A percentile compares a stretch with the other conserved stretches of the same genome.
Evolutionary conservation across 1,140 invertebrate species (phyloP).

Genomic region (Neodiprion virginianus): DNA sequence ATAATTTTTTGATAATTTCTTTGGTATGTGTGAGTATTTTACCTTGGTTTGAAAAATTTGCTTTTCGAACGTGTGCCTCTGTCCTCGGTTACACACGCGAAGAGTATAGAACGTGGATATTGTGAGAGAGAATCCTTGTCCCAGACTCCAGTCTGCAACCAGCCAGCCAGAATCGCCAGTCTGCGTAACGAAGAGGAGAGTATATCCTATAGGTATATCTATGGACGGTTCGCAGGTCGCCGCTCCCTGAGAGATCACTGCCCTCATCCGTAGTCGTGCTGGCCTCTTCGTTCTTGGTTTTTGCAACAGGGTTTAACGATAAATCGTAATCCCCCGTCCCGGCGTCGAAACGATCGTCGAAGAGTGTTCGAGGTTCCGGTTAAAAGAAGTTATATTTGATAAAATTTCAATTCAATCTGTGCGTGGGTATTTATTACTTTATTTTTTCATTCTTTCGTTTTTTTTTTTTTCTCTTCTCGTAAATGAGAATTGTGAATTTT

Average conservation of each 20-base stretch:
- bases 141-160: neutral
- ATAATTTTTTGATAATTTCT: too few species aligned
- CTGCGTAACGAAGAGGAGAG: neutral
- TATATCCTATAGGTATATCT: slow-evolving; percentile 31
- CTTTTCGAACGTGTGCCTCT: too few species aligned
- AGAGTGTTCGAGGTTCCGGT: too few species aligned
- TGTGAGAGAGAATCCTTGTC: neutral
- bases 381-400: too few species aligned
- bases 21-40: too few species aligned
- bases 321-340: too few species aligned
- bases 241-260: slow-evolving; percentile 62
- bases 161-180: neutral
- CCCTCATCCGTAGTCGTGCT: slow-evolving; percentile 40
- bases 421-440: neutral
- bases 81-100: too few species aligned
- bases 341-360: too few species aligned
- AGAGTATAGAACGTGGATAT: neutral
- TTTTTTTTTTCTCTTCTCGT: neutral
- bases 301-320: neutral
- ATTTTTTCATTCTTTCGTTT: neutral
- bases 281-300: neutral
- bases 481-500: too few species aligned
- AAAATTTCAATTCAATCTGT: too few species aligned
- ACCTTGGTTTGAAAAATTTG: too few species aligned
- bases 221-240: slow-evolving; percentile 54